A percentile compares a stretch with the other conserved stretches of the same genome.
Conservation (phyloP, 2,113 vertebrate genomes). For the Anolis carolinensis region DNA sequence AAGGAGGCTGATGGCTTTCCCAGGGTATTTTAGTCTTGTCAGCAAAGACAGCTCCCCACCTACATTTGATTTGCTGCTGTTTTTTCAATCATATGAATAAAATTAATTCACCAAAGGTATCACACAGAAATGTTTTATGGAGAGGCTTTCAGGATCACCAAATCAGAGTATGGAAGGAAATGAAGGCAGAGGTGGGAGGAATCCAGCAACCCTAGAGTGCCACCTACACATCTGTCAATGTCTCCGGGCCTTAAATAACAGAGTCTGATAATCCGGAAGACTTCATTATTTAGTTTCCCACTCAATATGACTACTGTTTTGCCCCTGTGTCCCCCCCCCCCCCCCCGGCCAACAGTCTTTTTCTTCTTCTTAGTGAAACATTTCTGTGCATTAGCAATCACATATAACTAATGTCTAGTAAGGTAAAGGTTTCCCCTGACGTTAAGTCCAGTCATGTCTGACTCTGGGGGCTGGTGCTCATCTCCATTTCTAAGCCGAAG, state of each 20-base stretch:
- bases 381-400: not conserved
- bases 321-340: not conserved
- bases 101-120: not conserved
- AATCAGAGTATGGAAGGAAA: not conserved
- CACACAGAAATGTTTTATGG: not conserved
- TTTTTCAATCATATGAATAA: not conserved
- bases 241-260: not conserved
- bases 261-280: not conserved
- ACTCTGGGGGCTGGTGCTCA: no score
- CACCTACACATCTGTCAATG: not conserved
- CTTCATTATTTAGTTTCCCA: not conserved
- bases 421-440: no score
- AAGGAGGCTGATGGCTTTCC: conserved; percentile 27
- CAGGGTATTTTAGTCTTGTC: conserved; percentile 26
- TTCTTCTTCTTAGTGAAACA: not conserved
- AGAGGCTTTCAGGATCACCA: not conserved
- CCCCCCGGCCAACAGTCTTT: not conserved
- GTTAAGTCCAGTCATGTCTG: no score
- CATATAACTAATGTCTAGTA: not conserved
- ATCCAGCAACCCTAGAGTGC: not conserved
- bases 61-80: not conserved
- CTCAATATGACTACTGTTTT: not conserved
- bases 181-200: no score
- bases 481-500: no score
- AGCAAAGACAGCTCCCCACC: conserved; percentile 5